Conservation (phyloP, 2,113 vertebrate species). For the Apteryx owenii region DNA sequence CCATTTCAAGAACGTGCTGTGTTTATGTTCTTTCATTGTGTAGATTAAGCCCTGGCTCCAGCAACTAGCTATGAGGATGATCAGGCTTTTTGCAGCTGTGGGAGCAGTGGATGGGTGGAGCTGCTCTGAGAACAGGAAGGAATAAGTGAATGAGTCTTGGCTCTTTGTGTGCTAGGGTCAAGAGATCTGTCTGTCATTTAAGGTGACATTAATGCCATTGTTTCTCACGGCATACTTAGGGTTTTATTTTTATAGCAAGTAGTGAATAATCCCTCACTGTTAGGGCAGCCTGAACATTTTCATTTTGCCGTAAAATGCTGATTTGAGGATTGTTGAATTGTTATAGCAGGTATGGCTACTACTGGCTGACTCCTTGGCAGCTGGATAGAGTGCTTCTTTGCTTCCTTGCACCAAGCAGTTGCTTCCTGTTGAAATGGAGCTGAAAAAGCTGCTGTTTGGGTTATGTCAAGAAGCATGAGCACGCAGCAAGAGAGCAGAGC, state of each 20-base stretch:
- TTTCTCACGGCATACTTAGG: background rate
- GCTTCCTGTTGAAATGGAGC: background rate
- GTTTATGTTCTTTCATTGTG: background rate
- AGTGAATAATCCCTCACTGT: background rate
- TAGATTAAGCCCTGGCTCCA: background rate
- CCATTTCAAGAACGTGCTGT: background rate
- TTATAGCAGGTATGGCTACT: background rate
- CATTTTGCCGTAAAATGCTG: background rate
- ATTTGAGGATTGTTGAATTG: background rate
- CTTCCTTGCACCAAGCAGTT: background rate
- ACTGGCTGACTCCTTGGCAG: background rate
- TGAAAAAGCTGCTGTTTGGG: background rate
- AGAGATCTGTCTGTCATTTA: background rate
- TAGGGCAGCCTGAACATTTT: background rate
- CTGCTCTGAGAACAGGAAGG: constrained; percentile 3
- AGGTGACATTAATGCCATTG: background rate
- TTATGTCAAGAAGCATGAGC: background rate
- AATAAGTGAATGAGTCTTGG: background rate
- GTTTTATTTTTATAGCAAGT: background rate
- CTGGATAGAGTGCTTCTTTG: fast-evolving
- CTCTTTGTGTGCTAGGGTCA: background rate
- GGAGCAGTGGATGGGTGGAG: constrained; percentile 40
- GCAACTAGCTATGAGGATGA: background rate
- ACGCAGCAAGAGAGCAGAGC: background rate
- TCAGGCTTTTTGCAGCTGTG: constrained; percentile 16